Evolutionary conservation across 2,888 invertebrate species (phyloP), one percentile per base, ranked within the genome.

Genomic region (Mamestra brassicae): DNA sequence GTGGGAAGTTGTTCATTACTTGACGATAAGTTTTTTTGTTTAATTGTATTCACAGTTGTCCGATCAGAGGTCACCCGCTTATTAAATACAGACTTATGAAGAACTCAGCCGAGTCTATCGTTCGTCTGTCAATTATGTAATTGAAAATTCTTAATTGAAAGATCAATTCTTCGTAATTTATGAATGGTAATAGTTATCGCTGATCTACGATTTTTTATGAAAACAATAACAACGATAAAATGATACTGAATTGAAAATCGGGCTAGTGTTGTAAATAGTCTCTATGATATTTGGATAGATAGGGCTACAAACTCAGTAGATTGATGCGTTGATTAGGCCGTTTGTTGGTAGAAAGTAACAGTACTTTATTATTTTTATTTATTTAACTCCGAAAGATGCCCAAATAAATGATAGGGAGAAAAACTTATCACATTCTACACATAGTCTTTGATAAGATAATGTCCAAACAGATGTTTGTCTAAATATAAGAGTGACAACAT

Each of bases 381-480:
- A 57, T 17, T 55, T 38, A 70, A 64, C 45, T 60, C 55, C 34
- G 26, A 65, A 64, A 65, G n/a, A 67, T 68, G 13, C 71, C 17
- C 17, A 50, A 65, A 17, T 42, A 4, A 50, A 65, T 64, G 47
- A 60, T 52, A 62, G 13, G 34, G 63, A 66, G 58, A 75, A 60
- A 74, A 60, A 71, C 17, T 50, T 69, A 69, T 71, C 76, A 45
- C 17, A 71, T 54, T 63, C 26, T 42, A 68, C 45, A 76, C 68
- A 67, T 47, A 13, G 52, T 47, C 17, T 71, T 76, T 52, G 77
- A 80, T 80, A 77, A 80, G 80, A 80, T 80, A 81, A 52, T 54
- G 47, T 38, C 5, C 17, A 57, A 71, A 69, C 50, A 77, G 36
- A 81, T 58, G 45, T 65, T 52, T 47, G 6, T 64, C 4, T 75